These are phyloP conservation scores for Tipula lateralis DNA, from an alignment of 2,888 invertebrate genomes.

Conservation along the genomic window DNA sequence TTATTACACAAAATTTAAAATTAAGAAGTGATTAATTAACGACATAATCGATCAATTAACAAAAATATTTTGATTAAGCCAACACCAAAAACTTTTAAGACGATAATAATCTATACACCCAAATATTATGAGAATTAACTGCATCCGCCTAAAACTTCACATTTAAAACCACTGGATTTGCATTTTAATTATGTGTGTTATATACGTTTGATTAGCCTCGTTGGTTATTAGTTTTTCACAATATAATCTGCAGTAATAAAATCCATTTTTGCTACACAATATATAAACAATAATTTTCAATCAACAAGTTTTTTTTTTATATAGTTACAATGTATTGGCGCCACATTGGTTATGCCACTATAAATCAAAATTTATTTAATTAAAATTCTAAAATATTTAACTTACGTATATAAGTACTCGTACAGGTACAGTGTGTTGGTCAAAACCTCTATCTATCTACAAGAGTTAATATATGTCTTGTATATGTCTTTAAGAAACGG, in stretches of 20 bases:
- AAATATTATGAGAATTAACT: not conserved
- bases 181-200: not conserved
- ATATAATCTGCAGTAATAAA: not conserved
- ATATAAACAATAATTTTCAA: not conserved
- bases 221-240: not conserved
- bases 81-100: not conserved
- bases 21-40: not conserved
- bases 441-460: not conserved
- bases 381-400: not conserved
- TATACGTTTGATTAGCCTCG: not conserved
- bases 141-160: not conserved
- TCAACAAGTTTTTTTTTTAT: not conserved
- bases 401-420: not conserved
- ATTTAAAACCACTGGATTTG: not conserved
- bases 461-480: not conserved
- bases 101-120: not conserved
- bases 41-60: not conserved
- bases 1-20: not conserved
- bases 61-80: not conserved
- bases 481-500: not conserved
- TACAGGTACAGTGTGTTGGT: not conserved
- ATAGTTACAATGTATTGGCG: not conserved
- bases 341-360: not conserved
- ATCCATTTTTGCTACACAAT: not conserved
- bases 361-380: not conserved